A percentile compares a stretch with the other conserved stretches of the same genome.
phyloP scores from a whole-genome alignment of 1,140 invertebrate species.

The Orchestia grillus region DNA sequence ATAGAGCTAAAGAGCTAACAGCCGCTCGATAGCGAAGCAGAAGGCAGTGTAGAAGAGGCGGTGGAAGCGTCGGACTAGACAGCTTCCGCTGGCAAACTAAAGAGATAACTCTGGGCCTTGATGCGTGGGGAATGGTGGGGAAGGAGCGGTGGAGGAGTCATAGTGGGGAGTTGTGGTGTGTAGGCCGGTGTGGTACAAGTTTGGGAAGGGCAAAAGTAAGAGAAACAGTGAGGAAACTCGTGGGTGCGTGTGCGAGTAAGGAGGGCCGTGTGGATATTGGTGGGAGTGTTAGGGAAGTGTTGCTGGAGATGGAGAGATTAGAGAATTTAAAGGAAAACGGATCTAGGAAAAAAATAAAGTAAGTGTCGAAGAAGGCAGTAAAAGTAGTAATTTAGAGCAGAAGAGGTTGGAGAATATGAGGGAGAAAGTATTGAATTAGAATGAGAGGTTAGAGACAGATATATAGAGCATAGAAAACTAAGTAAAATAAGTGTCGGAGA shows the following conservation, averaged over 20 bases:
- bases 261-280: neutral
- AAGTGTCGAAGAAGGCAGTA: no score
- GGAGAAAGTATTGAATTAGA: neutral
- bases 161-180: neutral
- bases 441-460: no score
- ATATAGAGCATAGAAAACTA: no score
- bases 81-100: neutral
- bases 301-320: neutral
- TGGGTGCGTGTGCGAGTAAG: neutral
- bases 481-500: neutral
- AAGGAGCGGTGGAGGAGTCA: neutral
- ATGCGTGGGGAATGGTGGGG: neutral
- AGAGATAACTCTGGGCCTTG: neutral
- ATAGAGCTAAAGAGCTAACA: neutral
- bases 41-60: neutral
- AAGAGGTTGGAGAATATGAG: no score
- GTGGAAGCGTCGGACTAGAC: neutral
- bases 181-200: neutral
- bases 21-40: neutral
- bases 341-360: no score
- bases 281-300: neutral
- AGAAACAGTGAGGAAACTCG: neutral
- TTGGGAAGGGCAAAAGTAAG: neutral
- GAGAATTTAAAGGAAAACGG: no score
- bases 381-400: no score